Evolutionary conservation across 2,113 vertebrate species (phyloP).

Genomic region (Egretta garzetta): DNA sequence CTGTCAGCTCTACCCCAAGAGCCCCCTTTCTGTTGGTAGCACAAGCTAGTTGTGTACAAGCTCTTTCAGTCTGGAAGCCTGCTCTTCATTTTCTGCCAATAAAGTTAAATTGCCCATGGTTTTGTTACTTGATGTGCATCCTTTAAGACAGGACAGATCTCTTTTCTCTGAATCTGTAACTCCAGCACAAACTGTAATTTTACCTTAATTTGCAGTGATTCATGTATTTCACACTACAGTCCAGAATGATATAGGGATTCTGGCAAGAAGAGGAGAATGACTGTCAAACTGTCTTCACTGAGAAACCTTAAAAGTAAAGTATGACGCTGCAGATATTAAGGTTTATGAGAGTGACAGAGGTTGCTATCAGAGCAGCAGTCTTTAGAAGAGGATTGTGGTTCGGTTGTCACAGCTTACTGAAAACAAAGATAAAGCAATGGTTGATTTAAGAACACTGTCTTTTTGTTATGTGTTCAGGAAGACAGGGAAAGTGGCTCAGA

Average conservation of each 20-base stretch:
- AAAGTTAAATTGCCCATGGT: neutral
- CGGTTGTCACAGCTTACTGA: neutral
- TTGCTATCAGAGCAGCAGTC: conserved; percentile 5
- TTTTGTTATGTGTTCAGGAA: neutral
- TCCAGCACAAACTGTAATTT: neutral
- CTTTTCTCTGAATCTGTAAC: neutral
- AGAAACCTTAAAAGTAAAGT: conserved; percentile 22
- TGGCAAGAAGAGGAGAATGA: neutral
- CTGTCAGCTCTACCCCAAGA: neutral
- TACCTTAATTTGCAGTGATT: conserved; percentile 19
- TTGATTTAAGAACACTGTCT: neutral
- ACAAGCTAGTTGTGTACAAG: neutral
- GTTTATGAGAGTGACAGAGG: conserved; percentile 19
- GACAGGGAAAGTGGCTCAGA: neutral
- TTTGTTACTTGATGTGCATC: neutral
- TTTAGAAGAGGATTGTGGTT: conserved; percentile 27
- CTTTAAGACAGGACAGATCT: neutral
- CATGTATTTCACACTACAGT: neutral
- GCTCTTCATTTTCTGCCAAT: neutral
- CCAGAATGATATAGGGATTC: neutral
- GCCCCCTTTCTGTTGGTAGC: neutral
- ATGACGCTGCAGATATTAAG: conserved; percentile 10
- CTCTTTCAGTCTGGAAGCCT: neutral
- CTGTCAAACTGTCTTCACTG: conserved; percentile 13
- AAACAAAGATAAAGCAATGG: neutral